Evolutionary conservation across 2,797 vertebrate genomes (phyloP).

Genomic region (Acropternis orthonyx): DNA sequence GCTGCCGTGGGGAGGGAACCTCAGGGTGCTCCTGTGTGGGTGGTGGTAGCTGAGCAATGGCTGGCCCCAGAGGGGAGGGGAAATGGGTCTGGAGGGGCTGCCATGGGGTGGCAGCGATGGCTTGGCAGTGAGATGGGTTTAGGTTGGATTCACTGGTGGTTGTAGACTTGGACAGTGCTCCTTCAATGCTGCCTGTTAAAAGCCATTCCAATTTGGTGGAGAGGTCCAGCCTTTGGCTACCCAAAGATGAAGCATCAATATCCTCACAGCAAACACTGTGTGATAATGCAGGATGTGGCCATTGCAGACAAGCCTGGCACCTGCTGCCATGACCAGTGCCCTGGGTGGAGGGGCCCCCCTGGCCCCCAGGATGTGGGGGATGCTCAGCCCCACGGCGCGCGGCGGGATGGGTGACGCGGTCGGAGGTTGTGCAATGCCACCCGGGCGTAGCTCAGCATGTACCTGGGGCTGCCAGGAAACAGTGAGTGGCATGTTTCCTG

Average conservation of each 20-base stretch:
- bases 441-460: neutral
- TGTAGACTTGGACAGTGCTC: neutral
- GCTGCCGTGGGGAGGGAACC: fast-evolving
- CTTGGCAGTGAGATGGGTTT: neutral
- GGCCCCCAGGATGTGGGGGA: neutral
- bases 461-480: slow-evolving; percentile 29
- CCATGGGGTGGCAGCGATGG: fast-evolving
- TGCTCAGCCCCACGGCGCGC: fast-evolving
- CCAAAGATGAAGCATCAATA: fast-evolving
- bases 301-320: fast-evolving
- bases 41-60: neutral
- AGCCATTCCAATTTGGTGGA: neutral
- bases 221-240: neutral
- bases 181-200: neutral
- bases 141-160: neutral
- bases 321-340: neutral
- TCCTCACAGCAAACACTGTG: neutral
- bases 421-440: neutral
- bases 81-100: neutral
- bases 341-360: neutral
- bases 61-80: neutral
- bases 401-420: fast-evolving
- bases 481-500: slow-evolving; percentile 36
- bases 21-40: neutral
- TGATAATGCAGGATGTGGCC: fast-evolving